Evolutionary conservation across 1,140 invertebrate genomes (phyloP), one percentile per base, ranked within the genome.

Genomic region (Xylocopa sonorina): DNA sequence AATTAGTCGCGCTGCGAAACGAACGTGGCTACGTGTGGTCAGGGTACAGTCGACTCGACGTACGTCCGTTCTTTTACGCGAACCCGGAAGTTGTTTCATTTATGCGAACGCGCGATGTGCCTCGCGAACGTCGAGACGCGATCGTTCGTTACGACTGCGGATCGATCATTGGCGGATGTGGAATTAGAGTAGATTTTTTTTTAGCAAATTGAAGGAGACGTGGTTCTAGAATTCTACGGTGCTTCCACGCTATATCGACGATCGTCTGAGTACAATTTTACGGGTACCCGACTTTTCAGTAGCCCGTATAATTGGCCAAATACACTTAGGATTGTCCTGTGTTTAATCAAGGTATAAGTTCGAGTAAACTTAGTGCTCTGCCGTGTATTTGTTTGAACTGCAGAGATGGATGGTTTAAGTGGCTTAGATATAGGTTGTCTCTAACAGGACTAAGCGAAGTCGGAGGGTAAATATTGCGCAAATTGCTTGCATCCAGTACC

Each of bases 1-100:
- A 79, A 79, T 79, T 79, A 74, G 60, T 58, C 50, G 34, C 3
- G 38, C 24, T 32, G 32, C 46, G 32, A 38, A 18, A 48, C 29
- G 29, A 62, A 50, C 32, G 43, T 50, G 27, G 14, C 43, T 1
- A 16, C 7, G 43, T 16, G 43, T 16, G 18, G 10, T 34, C 58
- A 18, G 21, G 27, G 58, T 14, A 18, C 3, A 10, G 14, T 5
- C 24, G 1, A 2, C 41, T 21, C 4, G 16, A 46, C 41, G 38
- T 64, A 43, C 46, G 38, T 27, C n/a, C n/a, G n/a, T 63, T 74
- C 46, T 32, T 74, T 32, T 38, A n/a, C 34, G 51, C 29, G 18
- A 7, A 58, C n/a, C n/a, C 1, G 24, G 1, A n/a, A 14, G 5
- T 24, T 21, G 38, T 73, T 72, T 58, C 32, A 58, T 58, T 58